These are phyloP conservation scores for Heliangelus exortis DNA, from an alignment of 2,797 vertebrate genomes.

Conservation along the genomic window DNA sequence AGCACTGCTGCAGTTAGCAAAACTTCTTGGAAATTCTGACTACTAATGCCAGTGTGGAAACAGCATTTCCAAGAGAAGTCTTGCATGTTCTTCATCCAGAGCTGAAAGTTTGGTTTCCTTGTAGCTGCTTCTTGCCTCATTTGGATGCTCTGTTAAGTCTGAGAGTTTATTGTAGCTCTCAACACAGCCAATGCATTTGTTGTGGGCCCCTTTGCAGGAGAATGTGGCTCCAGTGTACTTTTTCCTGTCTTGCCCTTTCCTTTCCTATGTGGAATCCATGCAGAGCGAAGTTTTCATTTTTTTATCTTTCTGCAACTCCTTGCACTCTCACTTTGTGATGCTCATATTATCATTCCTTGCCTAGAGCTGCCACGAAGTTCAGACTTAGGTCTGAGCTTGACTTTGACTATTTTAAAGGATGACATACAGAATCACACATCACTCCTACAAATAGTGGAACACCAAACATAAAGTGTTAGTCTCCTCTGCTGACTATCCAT, in stretches of 20 bases:
- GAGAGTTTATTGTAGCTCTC: neutral
- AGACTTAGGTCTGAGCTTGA: neutral
- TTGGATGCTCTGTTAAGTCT: neutral
- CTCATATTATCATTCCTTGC: neutral
- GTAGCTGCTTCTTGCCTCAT: neutral
- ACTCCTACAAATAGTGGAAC: neutral
- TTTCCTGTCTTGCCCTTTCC: neutral
- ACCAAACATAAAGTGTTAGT: neutral
- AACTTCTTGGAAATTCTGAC: neutral
- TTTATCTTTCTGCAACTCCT: neutral
- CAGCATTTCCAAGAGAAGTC: neutral
- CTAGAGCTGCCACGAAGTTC: neutral
- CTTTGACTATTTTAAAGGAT: neutral
- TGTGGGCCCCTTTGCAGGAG: neutral
- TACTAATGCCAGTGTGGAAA: neutral
- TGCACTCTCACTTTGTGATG: neutral
- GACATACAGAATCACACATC: neutral
- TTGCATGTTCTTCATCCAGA: neutral
- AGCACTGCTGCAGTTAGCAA: neutral
- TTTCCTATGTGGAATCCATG: neutral
- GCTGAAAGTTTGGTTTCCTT: neutral
- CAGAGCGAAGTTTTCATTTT: neutral
- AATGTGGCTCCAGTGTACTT: neutral
- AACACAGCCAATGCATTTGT: neutral
- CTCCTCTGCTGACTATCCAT: neutral